Percentiles rank a stretch among this genome's conserved stretches.
Conservation (phyloP, 2,888 invertebrate species). For the Aphidius colemani region DNA sequence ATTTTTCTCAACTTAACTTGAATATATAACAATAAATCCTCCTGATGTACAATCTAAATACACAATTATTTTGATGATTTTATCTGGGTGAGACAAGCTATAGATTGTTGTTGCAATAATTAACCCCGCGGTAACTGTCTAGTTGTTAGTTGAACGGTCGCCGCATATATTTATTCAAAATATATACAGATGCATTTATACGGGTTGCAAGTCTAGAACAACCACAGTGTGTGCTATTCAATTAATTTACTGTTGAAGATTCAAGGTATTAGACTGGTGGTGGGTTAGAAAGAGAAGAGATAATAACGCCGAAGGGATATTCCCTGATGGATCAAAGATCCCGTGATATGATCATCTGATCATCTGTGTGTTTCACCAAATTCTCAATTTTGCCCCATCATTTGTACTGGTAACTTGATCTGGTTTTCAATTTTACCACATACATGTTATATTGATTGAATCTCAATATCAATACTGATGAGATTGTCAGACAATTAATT, state of each 20-base stretch:
- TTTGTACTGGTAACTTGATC: neutral
- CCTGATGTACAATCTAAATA: neutral
- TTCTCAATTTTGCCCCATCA: neutral
- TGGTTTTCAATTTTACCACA: no score
- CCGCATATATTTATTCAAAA: conserved; percentile 19
- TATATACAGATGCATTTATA: conserved; percentile 36
- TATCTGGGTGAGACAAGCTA: conserved; percentile 29
- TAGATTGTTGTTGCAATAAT: conserved; percentile 20
- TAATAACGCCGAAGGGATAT: conserved; percentile 36
- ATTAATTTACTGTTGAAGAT: conserved; percentile 32
- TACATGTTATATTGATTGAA: no score
- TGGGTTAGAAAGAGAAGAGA: no score
- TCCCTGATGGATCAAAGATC: conserved; percentile 39
- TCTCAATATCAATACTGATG: no score
- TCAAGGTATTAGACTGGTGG: no score
- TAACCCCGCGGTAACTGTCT: conserved; percentile 31
- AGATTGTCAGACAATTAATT: no score
- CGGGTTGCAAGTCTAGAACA: conserved; percentile 28
- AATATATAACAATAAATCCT: neutral
- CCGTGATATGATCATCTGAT: conserved; percentile 24
- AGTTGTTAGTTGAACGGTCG: conserved; percentile 20
- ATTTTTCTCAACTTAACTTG: no score
- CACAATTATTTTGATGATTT: neutral
- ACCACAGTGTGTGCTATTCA: conserved; percentile 29
- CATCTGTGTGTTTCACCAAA: conserved; percentile 26